Conservation (phyloP, 2,113 vertebrate genomes). For the Myrmecobius fasciatus region DNA sequence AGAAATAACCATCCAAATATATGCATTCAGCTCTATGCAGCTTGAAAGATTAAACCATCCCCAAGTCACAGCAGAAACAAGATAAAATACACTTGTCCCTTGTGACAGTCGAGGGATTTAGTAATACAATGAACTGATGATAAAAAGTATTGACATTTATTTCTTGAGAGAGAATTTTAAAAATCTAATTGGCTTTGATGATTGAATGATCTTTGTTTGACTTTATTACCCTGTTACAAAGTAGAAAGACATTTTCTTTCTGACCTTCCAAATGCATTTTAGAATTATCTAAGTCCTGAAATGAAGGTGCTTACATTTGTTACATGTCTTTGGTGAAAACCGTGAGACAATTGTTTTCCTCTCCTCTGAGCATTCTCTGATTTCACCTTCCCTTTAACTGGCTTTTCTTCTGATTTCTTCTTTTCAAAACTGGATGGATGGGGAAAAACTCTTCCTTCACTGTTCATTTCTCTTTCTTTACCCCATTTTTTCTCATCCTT, state of each 20-base stretch:
- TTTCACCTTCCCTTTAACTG: not conserved
- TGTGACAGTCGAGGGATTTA: conserved; percentile 59
- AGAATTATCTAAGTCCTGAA: conserved; percentile 25
- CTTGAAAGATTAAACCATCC: conserved; percentile 63
- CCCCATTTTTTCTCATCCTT: not conserved
- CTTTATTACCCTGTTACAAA: conserved; percentile 58
- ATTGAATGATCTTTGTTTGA: conserved; percentile 53
- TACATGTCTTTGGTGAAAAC: conserved; percentile 52
- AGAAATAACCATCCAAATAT: conserved; percentile 54
- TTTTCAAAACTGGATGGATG: not conserved
- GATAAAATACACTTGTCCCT: conserved; percentile 62
- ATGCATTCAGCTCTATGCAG: conserved; percentile 34
- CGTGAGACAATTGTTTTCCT: conserved; percentile 60
- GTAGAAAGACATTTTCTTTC: conserved; percentile 23
- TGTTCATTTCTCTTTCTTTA: not conserved
- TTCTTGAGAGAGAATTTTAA: conserved; percentile 68
- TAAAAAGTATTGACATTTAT: conserved; percentile 73
- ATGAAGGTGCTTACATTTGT: conserved; percentile 45
- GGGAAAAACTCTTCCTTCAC: not conserved
- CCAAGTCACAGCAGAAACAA: conserved; percentile 63
- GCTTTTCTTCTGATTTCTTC: not conserved
- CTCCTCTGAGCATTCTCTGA: conserved; percentile 28
- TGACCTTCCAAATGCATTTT: conserved; percentile 61
- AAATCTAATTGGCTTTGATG: conserved; percentile 65
- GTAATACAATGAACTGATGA: conserved; percentile 67